These are phyloP conservation scores for Amia ocellicauda DNA, from an alignment of 2,113 vertebrate genomes.

Conservation along the genomic window DNA sequence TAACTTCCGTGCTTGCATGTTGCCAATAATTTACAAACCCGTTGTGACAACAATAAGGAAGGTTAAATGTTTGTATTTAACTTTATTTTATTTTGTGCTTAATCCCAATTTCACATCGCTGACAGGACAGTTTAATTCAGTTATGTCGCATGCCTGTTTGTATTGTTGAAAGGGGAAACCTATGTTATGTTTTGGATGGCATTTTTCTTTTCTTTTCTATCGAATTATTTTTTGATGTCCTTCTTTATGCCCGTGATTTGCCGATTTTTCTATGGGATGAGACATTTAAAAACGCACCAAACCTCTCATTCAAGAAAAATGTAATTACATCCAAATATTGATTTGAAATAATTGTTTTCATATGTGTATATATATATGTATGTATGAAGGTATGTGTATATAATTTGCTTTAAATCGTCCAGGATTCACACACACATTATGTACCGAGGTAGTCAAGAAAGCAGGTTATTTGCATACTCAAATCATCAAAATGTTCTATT, in stretches of 20 bases:
- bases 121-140: background rate
- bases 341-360: too few species aligned
- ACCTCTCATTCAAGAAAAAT: too few species aligned
- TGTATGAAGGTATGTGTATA: too few species aligned
- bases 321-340: too few species aligned
- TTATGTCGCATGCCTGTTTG: background rate
- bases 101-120: background rate
- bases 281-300: slow-evolving; percentile 16
- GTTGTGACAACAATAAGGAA: slow-evolving; percentile 4
- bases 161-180: background rate
- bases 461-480: too few species aligned
- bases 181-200: background rate
- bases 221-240: too few species aligned
- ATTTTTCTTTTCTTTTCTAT: background rate
- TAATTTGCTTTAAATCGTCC: too few species aligned
- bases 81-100: background rate
- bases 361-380: too few species aligned
- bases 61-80: background rate
- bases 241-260: too few species aligned
- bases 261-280: background rate
- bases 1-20: background rate
- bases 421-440: too few species aligned
- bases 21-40: slow-evolving; percentile 5
- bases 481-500: too few species aligned
- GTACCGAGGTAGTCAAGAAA: too few species aligned